Base-by-base conservation (phyloP, 2,888 invertebrate species). In the Drosophila stalkeri region DNA sequence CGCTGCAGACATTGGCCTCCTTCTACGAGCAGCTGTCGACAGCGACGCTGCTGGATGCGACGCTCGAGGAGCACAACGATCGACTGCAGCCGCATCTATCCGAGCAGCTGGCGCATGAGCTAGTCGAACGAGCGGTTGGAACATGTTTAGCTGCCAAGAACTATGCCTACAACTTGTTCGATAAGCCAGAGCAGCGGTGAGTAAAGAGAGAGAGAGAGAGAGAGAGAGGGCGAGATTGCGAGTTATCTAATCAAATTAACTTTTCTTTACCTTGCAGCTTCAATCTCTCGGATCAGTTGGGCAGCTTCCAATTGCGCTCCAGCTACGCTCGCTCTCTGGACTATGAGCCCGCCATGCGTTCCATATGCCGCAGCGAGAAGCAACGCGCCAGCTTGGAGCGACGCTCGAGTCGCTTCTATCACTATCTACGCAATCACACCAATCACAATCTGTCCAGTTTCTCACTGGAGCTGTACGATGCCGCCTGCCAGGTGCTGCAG, bases 341-440 rank as follows among this genome's bases (percentile, higher is more conserved):
- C 92, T 97, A 96, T 91, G 94, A 96, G 92, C 94, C 97, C 0
- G 91, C 93, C 1, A 93, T 97, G 76, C 94, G 97, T 39, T 92
- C 94, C 18, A 96, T 97, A 64, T 96, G 96, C 77, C 94, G 96
- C 75, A 93, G 94, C 47, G 97, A 97, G 90, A 94, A 94, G 80
- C 86, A 85, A 16, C 95, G 96, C 84, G 94, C 94, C 39, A 70
- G 76, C 0, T 61, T 77, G 18, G 94, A 94, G 54, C 96, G 96
- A 90, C 94, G 97, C 71, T 95, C 96, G 72, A 96, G 96, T 87
- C 94, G 97, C 64, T 97, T 96, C 92, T 96, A 95, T 92, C 96
- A 96, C 92, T 97, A 97, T 92, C 94, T 97, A n/a, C 95, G 95
- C 80, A 94, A 94, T 56, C 91, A 95, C 61, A 80, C 82, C 39